Evolutionary conservation across 2,888 invertebrate genomes (phyloP), one percentile per base, ranked within the genome.

Genomic region (Megalurothrips usitatus): DNA sequence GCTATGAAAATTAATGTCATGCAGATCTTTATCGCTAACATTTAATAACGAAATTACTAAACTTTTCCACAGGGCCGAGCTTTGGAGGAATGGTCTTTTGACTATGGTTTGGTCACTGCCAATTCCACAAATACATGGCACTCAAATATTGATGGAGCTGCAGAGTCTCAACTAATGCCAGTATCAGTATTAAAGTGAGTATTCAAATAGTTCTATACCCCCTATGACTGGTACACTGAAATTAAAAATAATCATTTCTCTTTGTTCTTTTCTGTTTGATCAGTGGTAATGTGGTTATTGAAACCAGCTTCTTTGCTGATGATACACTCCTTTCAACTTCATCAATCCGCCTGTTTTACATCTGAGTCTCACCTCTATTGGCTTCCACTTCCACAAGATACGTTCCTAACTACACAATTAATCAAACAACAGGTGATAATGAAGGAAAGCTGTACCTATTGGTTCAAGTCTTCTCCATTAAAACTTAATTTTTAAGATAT

Each of bases 161-260:
- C 99, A 0, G 99, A 99, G 87, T 96, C 96, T 81, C 98, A 99
- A 89, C 99, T 99, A 99, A 98, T 99, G 97, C 99, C 99, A n/a
- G 98, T 99, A 9, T 96, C 95, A 87, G 93, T 99, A 83, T 91
- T 99, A 84, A 99, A 97, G 97, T 97, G 88, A 88, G 88, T 85
- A 82, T 34, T 26, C 34, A 26, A 58, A 75, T 75, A 23, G 17
- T 58, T 11, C 2, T 58, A 17, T 58, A 6, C 34, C 34, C 34
- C 6, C 34, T 6, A 6, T 43, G 34, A 43, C 34, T 79, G 6
- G 48, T 47, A 48, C 6, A 79, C 19, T 11, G n/a, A 43, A 43
- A 43, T 26, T 26, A 23, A 12, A 26, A 11, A 26, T 75, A 26
- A 75, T 75, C 10, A 9, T 9, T n/a, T 26, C 23, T 48, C 6